These are phyloP conservation scores for Troides helena DNA, from an alignment of 2,888 invertebrate genomes.

Conservation along the genomic window DNA sequence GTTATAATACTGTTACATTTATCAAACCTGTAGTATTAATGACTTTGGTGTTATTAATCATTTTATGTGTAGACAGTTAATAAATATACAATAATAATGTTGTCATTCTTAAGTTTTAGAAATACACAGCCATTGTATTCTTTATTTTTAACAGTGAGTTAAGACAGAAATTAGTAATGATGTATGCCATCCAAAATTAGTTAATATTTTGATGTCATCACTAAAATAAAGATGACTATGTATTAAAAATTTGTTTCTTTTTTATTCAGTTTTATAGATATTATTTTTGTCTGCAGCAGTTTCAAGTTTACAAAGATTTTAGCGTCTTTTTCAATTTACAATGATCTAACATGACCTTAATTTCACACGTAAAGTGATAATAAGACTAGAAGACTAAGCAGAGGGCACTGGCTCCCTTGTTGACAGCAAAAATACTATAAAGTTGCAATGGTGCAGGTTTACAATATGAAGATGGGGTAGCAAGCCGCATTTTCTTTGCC, in stretches of 20 bases:
- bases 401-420: neutral
- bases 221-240: constrained; percentile 54
- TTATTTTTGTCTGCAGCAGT: neutral
- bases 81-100: constrained; percentile 16
- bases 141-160: constrained; percentile 32
- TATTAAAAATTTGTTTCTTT: constrained; percentile 21
- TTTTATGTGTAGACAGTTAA: neutral
- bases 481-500: neutral
- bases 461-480: neutral
- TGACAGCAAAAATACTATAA: neutral
- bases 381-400: no score
- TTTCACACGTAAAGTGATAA: no score
- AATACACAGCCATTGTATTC: constrained; percentile 18
- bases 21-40: neutral
- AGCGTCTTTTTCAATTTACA: no score
- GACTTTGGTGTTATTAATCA: neutral
- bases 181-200: constrained; percentile 46
- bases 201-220: constrained; percentile 46
- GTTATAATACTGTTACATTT: neutral
- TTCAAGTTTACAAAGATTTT: no score
- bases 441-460: neutral
- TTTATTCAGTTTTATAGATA: constrained; percentile 12
- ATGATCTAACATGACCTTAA: no score
- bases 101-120: constrained; percentile 12
- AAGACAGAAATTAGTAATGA: constrained; percentile 34